phyloP scores from a whole-genome alignment of 1,140 invertebrate species.

The Apis florea region DNA sequence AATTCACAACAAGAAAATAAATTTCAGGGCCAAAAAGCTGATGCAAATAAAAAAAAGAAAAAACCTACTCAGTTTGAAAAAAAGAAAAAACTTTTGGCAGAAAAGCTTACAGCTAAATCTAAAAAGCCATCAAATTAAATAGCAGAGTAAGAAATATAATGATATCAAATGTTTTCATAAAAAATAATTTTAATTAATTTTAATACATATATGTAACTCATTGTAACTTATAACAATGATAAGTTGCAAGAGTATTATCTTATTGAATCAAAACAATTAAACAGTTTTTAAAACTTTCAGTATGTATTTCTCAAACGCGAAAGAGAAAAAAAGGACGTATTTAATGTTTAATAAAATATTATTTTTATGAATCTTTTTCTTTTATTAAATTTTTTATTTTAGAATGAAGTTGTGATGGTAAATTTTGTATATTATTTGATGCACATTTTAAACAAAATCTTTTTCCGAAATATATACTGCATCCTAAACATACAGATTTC shows the following conservation, averaged over 20 bases:
- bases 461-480: constrained; percentile 89
- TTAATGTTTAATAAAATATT: constrained; percentile 24
- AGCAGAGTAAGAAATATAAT: not conserved
- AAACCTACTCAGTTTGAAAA: constrained; percentile 63
- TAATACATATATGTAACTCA: not conserved
- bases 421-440: constrained; percentile 80
- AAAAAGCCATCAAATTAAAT: constrained; percentile 65
- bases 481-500: constrained; percentile 87
- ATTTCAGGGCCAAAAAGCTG: constrained; percentile 72
- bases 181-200: constrained; percentile 1
- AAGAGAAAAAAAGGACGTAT: constrained; percentile 14
- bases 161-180: constrained; percentile 29
- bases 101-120: constrained; percentile 66
- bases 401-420: constrained; percentile 84
- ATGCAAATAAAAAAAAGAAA: constrained; percentile 71
- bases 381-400: constrained; percentile 68
- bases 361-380: constrained; percentile 26
- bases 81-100: constrained; percentile 72
- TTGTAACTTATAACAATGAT: not conserved
- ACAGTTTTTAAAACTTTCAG: not conserved
- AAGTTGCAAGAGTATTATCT: not conserved
- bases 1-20: constrained; percentile 39
- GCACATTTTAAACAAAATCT: constrained; percentile 88
- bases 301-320: constrained; percentile 43
- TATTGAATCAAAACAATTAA: not conserved